Percentiles rank a stretch among this genome's conserved stretches.
phyloP scores from a whole-genome alignment of 1,140 invertebrate genomes.

The Psilanteris sp. region DNA sequence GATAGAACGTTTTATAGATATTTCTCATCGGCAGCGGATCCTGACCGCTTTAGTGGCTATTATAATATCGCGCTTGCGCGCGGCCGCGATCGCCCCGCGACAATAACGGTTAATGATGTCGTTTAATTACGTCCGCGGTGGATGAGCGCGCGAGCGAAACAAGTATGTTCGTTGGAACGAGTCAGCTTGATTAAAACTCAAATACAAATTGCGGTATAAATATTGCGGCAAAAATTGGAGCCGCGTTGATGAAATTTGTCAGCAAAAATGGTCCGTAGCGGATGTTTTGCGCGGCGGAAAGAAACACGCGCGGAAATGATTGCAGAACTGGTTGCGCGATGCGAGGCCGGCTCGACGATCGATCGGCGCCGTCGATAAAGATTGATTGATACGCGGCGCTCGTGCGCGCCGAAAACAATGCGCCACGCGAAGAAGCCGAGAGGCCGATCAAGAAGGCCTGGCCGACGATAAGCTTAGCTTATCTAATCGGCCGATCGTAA shows the following conservation, averaged over 20 bases:
- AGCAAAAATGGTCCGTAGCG: background rate
- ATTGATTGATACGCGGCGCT: conserved; percentile 58
- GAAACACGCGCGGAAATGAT: conserved; percentile 32
- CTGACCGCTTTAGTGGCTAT: conserved; percentile 29
- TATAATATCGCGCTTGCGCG: conserved; percentile 13
- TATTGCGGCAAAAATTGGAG: no score
- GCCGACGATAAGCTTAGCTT: conserved; percentile 67
- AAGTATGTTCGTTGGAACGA: no score
- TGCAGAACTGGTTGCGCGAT: conserved; percentile 33
- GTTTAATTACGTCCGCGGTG: no score
- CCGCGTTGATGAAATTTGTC: background rate
- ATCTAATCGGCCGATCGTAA: conserved; percentile 60
- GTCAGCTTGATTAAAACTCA: no score
- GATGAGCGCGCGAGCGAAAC: no score
- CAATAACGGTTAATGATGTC: conserved; percentile 17
- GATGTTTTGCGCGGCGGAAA: conserved; percentile 7
- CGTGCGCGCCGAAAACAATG: conserved; percentile 59
- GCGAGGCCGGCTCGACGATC: conserved; percentile 33
- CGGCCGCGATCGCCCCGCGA: conserved; percentile 2
- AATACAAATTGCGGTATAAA: no score
- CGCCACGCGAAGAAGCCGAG: conserved; percentile 50
- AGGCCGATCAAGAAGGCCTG: conserved; percentile 36
- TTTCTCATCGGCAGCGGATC: conserved; percentile 20
- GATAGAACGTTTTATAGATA: conserved; percentile 40
- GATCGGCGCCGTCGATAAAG: conserved; percentile 60